Base-by-base conservation (phyloP, 2,113 vertebrate genomes). In the Phylloscopus trochiloides region DNA sequence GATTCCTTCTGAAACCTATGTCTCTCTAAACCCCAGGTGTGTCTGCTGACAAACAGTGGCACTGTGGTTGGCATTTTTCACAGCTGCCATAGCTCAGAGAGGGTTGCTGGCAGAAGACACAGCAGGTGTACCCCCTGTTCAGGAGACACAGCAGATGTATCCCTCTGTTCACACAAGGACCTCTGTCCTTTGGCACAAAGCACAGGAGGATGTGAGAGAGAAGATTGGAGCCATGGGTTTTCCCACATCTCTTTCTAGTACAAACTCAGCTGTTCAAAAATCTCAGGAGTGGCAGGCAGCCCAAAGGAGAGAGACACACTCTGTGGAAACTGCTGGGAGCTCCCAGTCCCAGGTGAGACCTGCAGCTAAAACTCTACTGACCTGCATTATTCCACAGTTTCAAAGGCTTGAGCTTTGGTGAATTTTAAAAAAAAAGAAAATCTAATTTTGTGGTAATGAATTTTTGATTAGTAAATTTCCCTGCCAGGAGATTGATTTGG, bases 51-150 rank as follows among this genome's bases (percentile, higher is more conserved):
- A 68, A 38, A 10, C 9, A 54, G 28, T 19, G 17, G 34, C 61
- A 42, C 6, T 22, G 29, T 67, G 52, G 5, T 0, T 71, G 80
- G 31, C 0, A 1, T 50, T 74, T 51, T 22, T 61, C 47, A 55
- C 8, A 3, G 36, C 31, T 66, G 59, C 59, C 17, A 2, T 6
- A 13, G 5, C 26, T 70, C 68, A 76, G 59, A 79, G 52, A 40
- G 6, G 3, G 31, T 0, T 66, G 59, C 18, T 90, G 42, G 28
- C 31, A 95, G 32, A 8, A 76, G 21, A 36, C n/a, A 32, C 17
- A 36, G 45, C 43, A 66, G 51, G 21, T 50, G 25, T 8, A 43
- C 1, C 20, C 15, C 21, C 3, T 2, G 0, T 12, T 76, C 42
- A 68, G 25, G n/a, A 50, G n/a, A 28, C 34, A 59, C 55, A 59